Evolutionary conservation across 2,113 vertebrate species (phyloP).

Genomic region (Onychostruthus taczanowskii): DNA sequence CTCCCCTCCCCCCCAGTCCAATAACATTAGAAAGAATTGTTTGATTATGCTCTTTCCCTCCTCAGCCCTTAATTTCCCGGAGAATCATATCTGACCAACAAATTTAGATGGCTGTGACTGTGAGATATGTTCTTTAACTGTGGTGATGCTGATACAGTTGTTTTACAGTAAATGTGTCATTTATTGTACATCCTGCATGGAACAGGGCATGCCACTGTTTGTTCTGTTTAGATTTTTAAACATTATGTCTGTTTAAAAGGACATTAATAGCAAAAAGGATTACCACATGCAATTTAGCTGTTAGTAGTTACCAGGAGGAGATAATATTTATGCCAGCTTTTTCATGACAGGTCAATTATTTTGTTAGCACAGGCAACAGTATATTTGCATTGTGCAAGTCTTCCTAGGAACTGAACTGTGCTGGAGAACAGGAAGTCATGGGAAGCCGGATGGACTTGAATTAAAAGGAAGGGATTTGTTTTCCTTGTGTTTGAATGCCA

Average conservation of each 20-base stretch:
- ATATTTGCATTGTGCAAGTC: conserved; percentile 39
- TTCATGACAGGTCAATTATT: conserved; percentile 24
- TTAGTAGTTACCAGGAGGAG: background rate
- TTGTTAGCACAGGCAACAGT: conserved; percentile 29
- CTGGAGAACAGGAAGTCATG: conserved; percentile 44
- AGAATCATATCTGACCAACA: background rate
- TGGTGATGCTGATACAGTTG: background rate
- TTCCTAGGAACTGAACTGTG: conserved; percentile 50
- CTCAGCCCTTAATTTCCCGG: background rate
- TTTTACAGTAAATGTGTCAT: background rate
- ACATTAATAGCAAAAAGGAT: background rate
- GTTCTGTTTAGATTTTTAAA: background rate
- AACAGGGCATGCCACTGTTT: background rate
- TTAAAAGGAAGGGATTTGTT: conserved; percentile 37
- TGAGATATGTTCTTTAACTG: background rate
- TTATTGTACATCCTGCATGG: background rate
- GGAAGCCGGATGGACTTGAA: conserved; percentile 29
- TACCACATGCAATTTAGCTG: background rate
- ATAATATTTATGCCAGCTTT: conserved; percentile 17
- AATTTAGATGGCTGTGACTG: background rate
- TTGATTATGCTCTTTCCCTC: background rate
- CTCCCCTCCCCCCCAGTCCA: background rate
- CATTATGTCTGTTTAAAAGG: background rate
- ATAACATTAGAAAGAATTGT: background rate
- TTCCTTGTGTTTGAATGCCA: background rate